A percentile compares a stretch with the other conserved stretches of the same genome.
phyloP scores from a whole-genome alignment of 2,113 vertebrate genomes.

The Pipa parva region DNA sequence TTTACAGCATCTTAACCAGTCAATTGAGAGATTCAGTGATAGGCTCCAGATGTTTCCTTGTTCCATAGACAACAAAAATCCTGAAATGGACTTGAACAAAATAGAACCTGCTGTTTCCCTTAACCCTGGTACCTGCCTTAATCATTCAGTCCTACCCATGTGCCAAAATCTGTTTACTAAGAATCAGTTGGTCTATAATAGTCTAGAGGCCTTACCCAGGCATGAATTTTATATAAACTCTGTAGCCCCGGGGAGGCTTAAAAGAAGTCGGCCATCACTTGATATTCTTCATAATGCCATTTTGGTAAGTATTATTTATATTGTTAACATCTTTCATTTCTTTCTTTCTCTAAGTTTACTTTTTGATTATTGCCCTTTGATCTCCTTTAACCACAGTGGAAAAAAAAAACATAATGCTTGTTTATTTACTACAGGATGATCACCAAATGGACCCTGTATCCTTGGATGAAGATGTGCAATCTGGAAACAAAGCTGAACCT shows the following conservation, averaged over 20 bases:
- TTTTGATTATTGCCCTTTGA: not conserved
- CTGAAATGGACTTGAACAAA: not conserved
- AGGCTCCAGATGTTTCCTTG: conserved; percentile 22
- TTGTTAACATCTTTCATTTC: too few species aligned
- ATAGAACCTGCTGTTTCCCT: not conserved
- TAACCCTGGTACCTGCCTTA: conserved; percentile 14
- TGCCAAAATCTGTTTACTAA: conserved; percentile 39
- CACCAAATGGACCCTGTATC: conserved; percentile 2
- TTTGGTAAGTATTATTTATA: conserved; percentile 42
- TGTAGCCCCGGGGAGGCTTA: conserved; percentile 30
- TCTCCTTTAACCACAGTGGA: not conserved
- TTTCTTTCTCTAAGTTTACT: too few species aligned
- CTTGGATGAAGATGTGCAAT: conserved; percentile 29
- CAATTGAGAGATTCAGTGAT: conserved; percentile 17
- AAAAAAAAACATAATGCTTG: not conserved
- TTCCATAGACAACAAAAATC: conserved; percentile 24
- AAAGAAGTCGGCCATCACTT: conserved; percentile 49
- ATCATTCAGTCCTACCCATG: not conserved
- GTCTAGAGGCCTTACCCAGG: conserved; percentile 51
- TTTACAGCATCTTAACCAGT: conserved; percentile 28
- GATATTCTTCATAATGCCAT: conserved; percentile 53
- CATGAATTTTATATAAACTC: conserved; percentile 56
- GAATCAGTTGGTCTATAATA: conserved; percentile 54
- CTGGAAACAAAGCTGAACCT: conserved; percentile 26
- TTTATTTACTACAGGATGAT: conserved; percentile 14